Evolutionary conservation across 1,140 invertebrate genomes (phyloP).

Genomic region (Brachionus plicatilis): DNA sequence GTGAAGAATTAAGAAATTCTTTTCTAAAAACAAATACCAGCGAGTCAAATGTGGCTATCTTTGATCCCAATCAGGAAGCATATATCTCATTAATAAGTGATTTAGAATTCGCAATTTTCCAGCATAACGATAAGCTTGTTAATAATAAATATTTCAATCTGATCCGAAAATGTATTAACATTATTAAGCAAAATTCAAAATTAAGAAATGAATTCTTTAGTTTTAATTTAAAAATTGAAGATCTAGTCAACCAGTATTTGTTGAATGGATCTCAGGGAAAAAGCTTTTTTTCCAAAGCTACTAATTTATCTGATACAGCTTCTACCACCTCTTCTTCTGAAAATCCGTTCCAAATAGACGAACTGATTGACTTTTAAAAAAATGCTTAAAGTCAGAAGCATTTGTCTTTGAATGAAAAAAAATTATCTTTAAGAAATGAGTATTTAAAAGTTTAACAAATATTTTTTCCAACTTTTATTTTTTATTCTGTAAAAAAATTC

Average conservation of each 20-base stretch:
- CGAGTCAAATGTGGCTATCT: neutral
- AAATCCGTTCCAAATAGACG: neutral
- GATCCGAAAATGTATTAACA: neutral
- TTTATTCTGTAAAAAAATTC: neutral
- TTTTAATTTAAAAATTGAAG: neutral
- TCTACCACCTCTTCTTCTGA: neutral
- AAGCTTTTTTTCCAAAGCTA: neutral
- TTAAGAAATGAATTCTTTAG: neutral
- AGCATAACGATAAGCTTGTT: neutral
- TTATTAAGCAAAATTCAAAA: neutral
- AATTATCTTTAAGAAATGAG: too few relatives aligned
- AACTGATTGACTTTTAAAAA: neutral
- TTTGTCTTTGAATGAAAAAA: too few relatives aligned
- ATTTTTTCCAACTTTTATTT: neutral
- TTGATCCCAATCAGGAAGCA: neutral
- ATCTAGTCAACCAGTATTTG: neutral
- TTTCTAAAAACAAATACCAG: neutral
- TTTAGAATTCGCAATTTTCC: slow-evolving; percentile 20
- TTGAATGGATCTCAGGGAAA: neutral
- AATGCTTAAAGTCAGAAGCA: too few relatives aligned
- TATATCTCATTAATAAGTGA: neutral
- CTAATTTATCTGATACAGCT: neutral
- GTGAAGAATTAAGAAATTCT: neutral
- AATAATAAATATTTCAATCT: slow-evolving; percentile 30
- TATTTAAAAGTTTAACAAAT: too few relatives aligned